phyloP scores from a whole-genome alignment of 2,113 vertebrate species.

The Podarcis raffonei region DNA sequence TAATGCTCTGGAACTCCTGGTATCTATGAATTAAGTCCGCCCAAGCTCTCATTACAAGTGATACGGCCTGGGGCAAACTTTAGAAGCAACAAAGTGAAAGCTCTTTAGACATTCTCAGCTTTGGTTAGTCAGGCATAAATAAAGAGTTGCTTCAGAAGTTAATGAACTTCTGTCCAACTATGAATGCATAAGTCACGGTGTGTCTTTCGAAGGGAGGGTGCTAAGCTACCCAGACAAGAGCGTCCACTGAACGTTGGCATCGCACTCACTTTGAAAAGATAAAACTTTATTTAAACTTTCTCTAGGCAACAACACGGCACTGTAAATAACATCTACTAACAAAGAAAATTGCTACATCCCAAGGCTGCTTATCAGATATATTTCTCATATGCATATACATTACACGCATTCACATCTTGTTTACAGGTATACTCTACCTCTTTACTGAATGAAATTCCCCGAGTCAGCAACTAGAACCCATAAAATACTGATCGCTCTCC shows the following conservation, averaged over 20 bases:
- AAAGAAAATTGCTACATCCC: conserved; percentile 9
- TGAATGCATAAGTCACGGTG: background rate
- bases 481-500: background rate
- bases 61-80: background rate
- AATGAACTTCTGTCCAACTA: conserved; percentile 4
- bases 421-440: background rate
- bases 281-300: background rate
- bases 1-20: background rate
- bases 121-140: rapidly evolving
- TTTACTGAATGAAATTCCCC: background rate
- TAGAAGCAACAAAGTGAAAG: background rate
- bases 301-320: background rate
- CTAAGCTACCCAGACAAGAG: background rate
- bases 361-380: rapidly evolving
- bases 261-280: background rate
- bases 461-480: background rate
- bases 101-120: background rate
- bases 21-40: background rate
- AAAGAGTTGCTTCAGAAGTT: background rate
- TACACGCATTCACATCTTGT: background rate
- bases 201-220: background rate
- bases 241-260: background rate
- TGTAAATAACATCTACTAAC: background rate
- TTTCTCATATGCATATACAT: rapidly evolving
- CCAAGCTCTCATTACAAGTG: background rate